phyloP scores from a whole-genome alignment of 1,140 invertebrate species.

The Heliconius melpomene region DNA sequence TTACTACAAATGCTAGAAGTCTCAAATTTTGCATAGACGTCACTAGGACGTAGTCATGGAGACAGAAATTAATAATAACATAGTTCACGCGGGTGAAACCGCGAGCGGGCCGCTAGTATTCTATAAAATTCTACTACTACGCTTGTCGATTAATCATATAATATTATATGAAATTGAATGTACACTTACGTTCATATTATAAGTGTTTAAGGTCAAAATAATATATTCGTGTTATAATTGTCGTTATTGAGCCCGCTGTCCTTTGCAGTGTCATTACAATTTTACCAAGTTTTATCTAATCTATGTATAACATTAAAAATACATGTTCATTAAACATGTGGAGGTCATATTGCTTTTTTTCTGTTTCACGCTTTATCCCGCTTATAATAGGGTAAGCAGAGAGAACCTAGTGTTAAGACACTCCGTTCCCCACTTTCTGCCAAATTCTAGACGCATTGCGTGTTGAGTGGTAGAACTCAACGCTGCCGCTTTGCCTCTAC shows the following conservation, averaged over 20 bases:
- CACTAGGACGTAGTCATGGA: no score
- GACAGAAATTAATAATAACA: no score
- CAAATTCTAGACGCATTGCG: neutral
- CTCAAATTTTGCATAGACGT: no score
- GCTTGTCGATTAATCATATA: neutral
- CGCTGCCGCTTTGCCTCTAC: no score
- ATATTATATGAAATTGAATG: neutral
- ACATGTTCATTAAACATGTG: neutral
- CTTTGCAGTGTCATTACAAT: conserved; percentile 4
- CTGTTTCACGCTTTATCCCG: no score
- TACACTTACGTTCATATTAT: neutral
- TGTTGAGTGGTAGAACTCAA: no score
- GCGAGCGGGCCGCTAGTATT: no score
- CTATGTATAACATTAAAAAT: neutral
- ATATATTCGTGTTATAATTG: conserved; percentile 2
- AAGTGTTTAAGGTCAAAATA: conserved; percentile 5
- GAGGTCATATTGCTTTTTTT: neutral
- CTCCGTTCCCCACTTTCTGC: neutral
- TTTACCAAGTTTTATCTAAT: conserved; percentile 9
- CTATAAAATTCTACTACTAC: neutral
- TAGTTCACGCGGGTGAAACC: no score
- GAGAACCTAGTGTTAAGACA: no score
- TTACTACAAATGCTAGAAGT: no score
- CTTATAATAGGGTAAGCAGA: no score
- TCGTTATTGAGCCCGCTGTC: neutral